Base-by-base conservation (phyloP, 2,888 invertebrate genomes). In the Pantelozetes paolii region DNA sequence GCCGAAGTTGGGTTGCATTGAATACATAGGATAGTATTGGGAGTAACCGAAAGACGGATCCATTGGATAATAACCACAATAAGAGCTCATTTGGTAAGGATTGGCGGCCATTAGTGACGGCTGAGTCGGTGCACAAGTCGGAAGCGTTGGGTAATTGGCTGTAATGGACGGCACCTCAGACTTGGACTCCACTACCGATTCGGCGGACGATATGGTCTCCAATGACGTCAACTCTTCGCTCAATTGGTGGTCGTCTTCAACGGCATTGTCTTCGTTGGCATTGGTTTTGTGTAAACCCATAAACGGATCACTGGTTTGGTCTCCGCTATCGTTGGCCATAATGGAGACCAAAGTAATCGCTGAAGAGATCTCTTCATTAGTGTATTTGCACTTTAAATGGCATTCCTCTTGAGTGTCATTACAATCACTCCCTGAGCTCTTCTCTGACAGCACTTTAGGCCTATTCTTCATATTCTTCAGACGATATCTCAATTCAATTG, bases 331-430 rank as follows among this genome's bases (percentile, higher is more conserved):
- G 13, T 62, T 62, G 32, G 62, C 62, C 62, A 62, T 62, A 32
- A 62, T 62, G 20, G 62, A 62, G n/a, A n/a, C 62, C 62, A 62
- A 62, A 62, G 62, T 62, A 20, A 62, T 62, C 13, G 62, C 62
- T 1, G 62, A 62, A 62, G 62, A 28, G 5, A 62, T 62, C 36
- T 62, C 62, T 62, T 62, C 62, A 9, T 62, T 62, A 1, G 62
- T 32, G 32, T 62, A 62, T 18, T 9, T 50, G 8, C 9, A 20
- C 50, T 36, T n/a, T n/a, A n/a, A n/a, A n/a, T n/a, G n/a, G n/a
- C n/a, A n/a, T n/a, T n/a, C n/a, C n/a, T n/a, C n/a, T n/a, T n/a
- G n/a, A n/a, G n/a, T n/a, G n/a, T n/a, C n/a, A n/a, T n/a, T n/a
- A n/a, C n/a, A n/a, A n/a, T n/a, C n/a, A n/a, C n/a, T n/a, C n/a